Percentiles rank a stretch among this genome's conserved stretches.
These are phyloP conservation scores for Scolopax rusticola DNA, from an alignment of 2,797 vertebrate species.

Conservation along the genomic window DNA sequence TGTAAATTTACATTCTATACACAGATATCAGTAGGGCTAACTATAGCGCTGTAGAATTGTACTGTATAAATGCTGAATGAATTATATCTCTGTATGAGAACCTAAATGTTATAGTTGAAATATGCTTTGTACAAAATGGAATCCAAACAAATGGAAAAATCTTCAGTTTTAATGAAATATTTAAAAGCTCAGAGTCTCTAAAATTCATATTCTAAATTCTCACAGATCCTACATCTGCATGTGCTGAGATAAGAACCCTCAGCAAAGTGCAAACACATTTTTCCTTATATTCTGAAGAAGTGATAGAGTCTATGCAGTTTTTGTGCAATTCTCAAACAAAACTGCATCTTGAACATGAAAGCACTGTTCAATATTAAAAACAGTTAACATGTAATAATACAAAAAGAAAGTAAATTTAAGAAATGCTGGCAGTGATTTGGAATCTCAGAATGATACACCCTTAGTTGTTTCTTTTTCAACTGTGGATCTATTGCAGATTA, in stretches of 20 bases:
- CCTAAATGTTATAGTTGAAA: neutral
- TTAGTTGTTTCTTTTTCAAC: neutral
- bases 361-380: neutral
- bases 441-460: neutral
- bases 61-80: neutral
- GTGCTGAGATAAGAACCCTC: neutral
- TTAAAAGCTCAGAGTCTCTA: neutral
- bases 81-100: neutral
- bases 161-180: neutral
- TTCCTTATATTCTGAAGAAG: neutral
- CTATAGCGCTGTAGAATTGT: neutral
- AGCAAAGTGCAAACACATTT: neutral
- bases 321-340: neutral
- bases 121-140: neutral
- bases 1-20: neutral
- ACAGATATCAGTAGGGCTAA: neutral
- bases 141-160: neutral
- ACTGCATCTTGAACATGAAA: neutral
- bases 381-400: neutral
- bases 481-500: neutral
- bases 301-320: neutral
- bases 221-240: neutral
- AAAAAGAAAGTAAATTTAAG: neutral
- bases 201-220: neutral
- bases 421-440: neutral